phyloP scores from a whole-genome alignment of 2,797 vertebrate species.

The Acanthis flammea region DNA sequence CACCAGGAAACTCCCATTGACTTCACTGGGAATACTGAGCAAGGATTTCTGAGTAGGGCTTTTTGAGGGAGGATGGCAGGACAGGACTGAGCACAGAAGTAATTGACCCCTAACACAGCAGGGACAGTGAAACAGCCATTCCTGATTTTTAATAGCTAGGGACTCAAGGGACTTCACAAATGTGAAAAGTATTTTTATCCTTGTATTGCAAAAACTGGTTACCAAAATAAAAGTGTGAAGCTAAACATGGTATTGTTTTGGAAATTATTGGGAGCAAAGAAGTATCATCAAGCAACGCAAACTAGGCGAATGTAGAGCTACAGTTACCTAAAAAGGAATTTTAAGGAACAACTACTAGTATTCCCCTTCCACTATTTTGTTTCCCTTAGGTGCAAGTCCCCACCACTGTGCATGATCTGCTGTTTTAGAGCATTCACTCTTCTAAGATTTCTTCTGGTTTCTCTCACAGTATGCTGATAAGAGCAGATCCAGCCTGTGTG shows the following conservation, averaged over 20 bases:
- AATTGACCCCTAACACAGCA: neutral
- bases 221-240: neutral
- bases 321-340: neutral
- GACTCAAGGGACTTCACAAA: neutral
- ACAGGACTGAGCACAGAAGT: neutral
- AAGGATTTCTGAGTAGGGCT: neutral
- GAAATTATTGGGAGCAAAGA: neutral
- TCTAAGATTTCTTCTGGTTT: neutral
- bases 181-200: neutral
- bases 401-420: neutral
- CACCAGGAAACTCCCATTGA: neutral
- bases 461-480: neutral
- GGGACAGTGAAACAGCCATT: neutral
- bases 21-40: constrained; percentile 1
- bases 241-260: neutral
- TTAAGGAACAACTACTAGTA: neutral
- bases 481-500: neutral
- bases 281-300: neutral
- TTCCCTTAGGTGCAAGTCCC: neutral
- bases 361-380: neutral
- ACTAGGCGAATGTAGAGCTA: neutral
- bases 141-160: neutral
- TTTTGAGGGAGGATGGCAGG: neutral
- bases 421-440: neutral
- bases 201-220: neutral